Evolutionary conservation across 2,888 invertebrate species (phyloP).

Genomic region (Nomada fucata): DNA sequence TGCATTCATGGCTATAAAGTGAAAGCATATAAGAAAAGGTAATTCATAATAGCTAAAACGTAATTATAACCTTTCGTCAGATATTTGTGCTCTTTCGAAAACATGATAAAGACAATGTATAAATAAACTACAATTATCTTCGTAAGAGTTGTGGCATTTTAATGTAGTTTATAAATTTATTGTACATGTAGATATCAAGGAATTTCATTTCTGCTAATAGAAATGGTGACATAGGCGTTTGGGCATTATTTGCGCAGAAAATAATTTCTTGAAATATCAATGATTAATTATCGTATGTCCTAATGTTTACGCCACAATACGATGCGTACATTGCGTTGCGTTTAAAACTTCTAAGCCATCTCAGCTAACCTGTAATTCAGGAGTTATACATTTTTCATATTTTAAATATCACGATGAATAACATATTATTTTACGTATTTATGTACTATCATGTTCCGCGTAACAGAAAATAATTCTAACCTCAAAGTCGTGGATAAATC

Average conservation of each 20-base stretch:
- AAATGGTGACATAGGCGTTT: conserved; percentile 55
- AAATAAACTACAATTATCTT: conserved; percentile 1
- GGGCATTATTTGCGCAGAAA: conserved; percentile 56
- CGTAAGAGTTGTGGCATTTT: background rate
- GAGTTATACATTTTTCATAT: background rate
- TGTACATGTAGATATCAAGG: background rate
- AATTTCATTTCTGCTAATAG: conserved; percentile 21
- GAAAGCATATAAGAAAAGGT: conserved; percentile 25
- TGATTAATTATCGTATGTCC: background rate
- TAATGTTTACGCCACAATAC: background rate
- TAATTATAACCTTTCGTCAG: conserved; percentile 40
- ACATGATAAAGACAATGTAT: conserved; percentile 1
- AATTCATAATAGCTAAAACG: conserved; percentile 32
- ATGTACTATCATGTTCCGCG: conserved; percentile 5
- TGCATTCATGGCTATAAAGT: conserved; percentile 19
- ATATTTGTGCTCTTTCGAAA: background rate
- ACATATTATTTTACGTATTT: background rate
- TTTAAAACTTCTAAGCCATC: conserved; percentile 5
- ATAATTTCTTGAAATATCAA: background rate
- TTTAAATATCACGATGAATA: background rate
- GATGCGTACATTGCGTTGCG: background rate
- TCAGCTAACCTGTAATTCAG: background rate
- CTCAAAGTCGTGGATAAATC: conserved; percentile 37
- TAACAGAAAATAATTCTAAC: conserved; percentile 37
- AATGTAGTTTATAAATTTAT: background rate